phyloP scores from a whole-genome alignment of 2,797 vertebrate species.

The Sebastes alutus region DNA sequence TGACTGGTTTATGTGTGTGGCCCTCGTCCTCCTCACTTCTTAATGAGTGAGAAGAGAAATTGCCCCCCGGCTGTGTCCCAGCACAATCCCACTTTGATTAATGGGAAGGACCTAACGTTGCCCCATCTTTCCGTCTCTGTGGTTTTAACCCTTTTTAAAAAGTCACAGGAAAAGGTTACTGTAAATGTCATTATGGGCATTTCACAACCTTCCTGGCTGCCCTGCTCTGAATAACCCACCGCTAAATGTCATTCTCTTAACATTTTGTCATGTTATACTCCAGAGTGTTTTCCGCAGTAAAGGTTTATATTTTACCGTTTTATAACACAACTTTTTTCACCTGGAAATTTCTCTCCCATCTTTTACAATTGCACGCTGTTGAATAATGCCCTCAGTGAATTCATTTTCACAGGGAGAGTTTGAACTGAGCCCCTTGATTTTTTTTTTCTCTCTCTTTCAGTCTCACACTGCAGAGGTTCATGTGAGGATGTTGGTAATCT shows the following conservation, averaged over 20 bases:
- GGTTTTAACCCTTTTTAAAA: slow-evolving; percentile 79
- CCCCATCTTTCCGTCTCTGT: slow-evolving; percentile 65
- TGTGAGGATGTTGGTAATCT: slow-evolving; percentile 10
- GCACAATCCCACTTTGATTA: slow-evolving; percentile 71
- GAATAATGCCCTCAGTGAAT: slow-evolving; percentile 47
- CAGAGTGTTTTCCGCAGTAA: slow-evolving; percentile 35
- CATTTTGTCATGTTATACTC: slow-evolving; percentile 54
- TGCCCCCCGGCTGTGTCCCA: slow-evolving; percentile 40
- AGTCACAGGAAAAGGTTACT: slow-evolving; percentile 76
- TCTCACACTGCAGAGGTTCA: slow-evolving; percentile 1
- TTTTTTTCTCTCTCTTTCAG: neutral
- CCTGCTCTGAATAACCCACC: slow-evolving; percentile 43
- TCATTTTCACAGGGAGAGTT: slow-evolving; percentile 10
- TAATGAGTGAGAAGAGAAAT: slow-evolving; percentile 54
- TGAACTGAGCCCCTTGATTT: slow-evolving; percentile 6
- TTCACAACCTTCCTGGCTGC: slow-evolving; percentile 45
- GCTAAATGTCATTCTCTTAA: slow-evolving; percentile 75
- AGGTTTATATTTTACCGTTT: slow-evolving; percentile 51
- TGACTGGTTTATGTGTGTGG: slow-evolving; percentile 13
- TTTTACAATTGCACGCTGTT: slow-evolving; percentile 44
- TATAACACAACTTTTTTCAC: slow-evolving; percentile 21
- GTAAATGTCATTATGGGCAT: slow-evolving; percentile 73
- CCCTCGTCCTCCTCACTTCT: slow-evolving; percentile 18
- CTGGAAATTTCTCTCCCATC: slow-evolving; percentile 6
- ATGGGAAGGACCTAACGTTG: slow-evolving; percentile 56